phyloP scores from a whole-genome alignment of 2,797 vertebrate species.

The Mycteria americana region DNA sequence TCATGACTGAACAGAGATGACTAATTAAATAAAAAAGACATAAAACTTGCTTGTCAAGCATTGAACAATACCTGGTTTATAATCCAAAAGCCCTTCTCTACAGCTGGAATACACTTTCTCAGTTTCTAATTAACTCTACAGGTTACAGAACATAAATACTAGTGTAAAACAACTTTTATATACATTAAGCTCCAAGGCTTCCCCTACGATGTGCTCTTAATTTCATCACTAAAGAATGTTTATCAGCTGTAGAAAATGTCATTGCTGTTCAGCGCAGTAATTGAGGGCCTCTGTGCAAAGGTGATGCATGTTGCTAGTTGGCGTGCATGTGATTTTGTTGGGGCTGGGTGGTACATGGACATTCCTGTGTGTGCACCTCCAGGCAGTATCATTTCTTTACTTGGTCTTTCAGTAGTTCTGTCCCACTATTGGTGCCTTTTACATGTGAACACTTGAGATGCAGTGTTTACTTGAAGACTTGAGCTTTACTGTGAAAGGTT shows the following conservation, averaged over 20 bases:
- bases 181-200: background rate
- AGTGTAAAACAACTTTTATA: background rate
- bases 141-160: background rate
- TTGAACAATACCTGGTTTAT: background rate
- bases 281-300: background rate
- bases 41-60: background rate
- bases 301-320: accelerated
- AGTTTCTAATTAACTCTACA: background rate
- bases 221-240: background rate
- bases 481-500: background rate
- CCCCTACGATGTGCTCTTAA: background rate
- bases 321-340: background rate
- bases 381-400: too few species aligned
- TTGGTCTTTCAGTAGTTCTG: background rate
- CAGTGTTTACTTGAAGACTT: background rate
- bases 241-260: background rate
- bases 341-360: background rate
- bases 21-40: background rate
- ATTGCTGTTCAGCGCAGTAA: background rate
- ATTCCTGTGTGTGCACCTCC: accelerated
- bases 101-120: background rate
- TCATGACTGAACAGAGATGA: background rate
- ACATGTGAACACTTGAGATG: background rate
- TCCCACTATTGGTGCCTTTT: accelerated
- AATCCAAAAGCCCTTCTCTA: background rate